phyloP scores from a whole-genome alignment of 1,140 invertebrate genomes.

The Magallana angulata region DNA sequence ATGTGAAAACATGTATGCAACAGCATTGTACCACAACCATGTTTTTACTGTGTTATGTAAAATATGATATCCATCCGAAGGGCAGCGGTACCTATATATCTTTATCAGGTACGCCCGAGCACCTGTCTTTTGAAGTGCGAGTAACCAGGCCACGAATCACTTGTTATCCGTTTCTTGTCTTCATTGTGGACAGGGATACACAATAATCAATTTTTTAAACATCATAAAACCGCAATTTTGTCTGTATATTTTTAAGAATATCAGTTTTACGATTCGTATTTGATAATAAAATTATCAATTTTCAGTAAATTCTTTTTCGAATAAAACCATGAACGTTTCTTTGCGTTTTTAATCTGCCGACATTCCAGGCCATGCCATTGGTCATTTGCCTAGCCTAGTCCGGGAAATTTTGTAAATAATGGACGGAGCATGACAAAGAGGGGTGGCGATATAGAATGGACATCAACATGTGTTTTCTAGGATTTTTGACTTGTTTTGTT shows the following conservation, averaged over 20 bases:
- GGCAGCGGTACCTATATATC: background rate
- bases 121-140: background rate
- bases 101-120: background rate
- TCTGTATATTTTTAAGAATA: too few species aligned
- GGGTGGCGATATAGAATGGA: constrained; percentile 2
- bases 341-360: too few species aligned
- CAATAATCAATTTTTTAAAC: too few species aligned
- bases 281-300: too few species aligned
- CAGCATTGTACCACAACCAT: too few species aligned
- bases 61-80: background rate
- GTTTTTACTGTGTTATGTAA: too few species aligned
- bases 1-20: too few species aligned
- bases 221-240: too few species aligned
- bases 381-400: background rate
- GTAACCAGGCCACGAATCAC: background rate
- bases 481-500: constrained; percentile 1
- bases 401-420: background rate
- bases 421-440: constrained; percentile 5
- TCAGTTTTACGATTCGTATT: too few species aligned
- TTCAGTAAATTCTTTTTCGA: too few species aligned
- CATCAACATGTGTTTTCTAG: background rate
- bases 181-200: too few species aligned
- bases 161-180: background rate
- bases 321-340: too few species aligned
- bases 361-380: background rate